phyloP scores from a whole-genome alignment of 2,888 invertebrate genomes.

The Frankliniella intonsa region DNA sequence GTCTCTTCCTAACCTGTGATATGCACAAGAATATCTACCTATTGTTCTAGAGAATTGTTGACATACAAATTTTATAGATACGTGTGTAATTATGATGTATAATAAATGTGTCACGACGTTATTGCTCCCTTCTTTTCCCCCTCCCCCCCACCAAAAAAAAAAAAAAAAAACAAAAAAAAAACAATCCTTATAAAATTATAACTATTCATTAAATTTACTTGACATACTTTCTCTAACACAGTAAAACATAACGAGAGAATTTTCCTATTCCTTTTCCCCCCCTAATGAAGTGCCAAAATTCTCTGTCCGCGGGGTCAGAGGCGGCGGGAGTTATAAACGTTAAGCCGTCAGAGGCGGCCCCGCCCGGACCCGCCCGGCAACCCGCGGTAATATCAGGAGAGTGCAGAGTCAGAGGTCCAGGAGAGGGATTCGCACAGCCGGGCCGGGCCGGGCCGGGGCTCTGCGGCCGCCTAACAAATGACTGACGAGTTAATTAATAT shows the following conservation, averaged over 20 bases:
- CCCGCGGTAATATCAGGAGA: too few species aligned
- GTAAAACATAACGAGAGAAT: neutral
- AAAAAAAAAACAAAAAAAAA: neutral
- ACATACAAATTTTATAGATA: conserved; percentile 21
- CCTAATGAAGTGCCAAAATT: neutral
- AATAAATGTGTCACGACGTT: conserved; percentile 1
- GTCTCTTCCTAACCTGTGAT: conserved; percentile 25
- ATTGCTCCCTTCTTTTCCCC: too few species aligned
- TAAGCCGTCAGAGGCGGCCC: neutral
- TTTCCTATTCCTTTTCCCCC: neutral
- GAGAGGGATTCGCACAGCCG: too few species aligned
- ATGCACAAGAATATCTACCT: conserved; percentile 5
- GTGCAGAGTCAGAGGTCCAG: too few species aligned
- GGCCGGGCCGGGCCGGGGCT: neutral
- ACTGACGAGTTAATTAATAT: conserved; percentile 27
- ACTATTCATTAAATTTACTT: neutral
- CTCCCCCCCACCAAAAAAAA: neutral
- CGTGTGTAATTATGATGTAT: neutral
- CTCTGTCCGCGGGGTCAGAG: neutral
- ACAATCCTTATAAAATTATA: too few species aligned
- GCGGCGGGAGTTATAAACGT: neutral
- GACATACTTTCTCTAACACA: neutral
- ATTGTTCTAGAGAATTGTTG: conserved; percentile 13
- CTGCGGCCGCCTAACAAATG: conserved; percentile 8
- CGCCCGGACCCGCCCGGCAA: too few species aligned